Conservation (phyloP, 2,797 vertebrate species). For the Alauda arvensis region DNA sequence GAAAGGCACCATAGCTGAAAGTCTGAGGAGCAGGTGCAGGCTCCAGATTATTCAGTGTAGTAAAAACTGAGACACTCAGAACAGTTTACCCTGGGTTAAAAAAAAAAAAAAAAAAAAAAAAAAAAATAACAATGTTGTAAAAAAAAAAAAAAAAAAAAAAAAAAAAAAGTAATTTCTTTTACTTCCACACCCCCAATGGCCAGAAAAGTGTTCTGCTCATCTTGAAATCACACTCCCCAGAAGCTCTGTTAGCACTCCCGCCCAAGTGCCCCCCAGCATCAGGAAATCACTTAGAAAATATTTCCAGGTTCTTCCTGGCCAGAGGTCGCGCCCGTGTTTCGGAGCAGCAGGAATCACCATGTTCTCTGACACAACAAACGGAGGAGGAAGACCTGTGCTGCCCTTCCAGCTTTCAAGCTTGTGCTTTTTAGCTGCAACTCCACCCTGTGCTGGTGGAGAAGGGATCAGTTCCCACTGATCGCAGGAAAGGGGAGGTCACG, state of each 20-base stretch:
- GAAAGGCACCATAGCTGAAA: neutral
- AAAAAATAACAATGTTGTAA: too few species aligned
- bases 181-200: neutral
- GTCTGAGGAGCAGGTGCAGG: neutral
- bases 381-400: slow-evolving; percentile 46
- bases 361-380: slow-evolving; percentile 31
- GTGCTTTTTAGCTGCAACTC: slow-evolving; percentile 22
- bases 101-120: neutral
- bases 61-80: neutral
- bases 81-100: neutral
- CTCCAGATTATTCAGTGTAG: neutral
- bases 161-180: neutral
- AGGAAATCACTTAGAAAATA: slow-evolving; percentile 64
- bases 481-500: slow-evolving; percentile 61
- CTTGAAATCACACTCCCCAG: neutral
- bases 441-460: slow-evolving; percentile 10
- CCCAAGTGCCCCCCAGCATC: neutral
- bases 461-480: slow-evolving; percentile 20
- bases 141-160: neutral
- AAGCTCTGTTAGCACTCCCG: neutral
- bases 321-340: slow-evolving; percentile 6
- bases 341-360: neutral
- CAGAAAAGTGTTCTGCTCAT: neutral
- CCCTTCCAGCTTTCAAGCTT: slow-evolving; percentile 28
- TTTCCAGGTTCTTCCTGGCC: slow-evolving; percentile 62